A percentile compares a stretch with the other conserved stretches of the same genome.
phyloP scores from a whole-genome alignment of 2,113 vertebrate genomes.

The Labeo catla region DNA sequence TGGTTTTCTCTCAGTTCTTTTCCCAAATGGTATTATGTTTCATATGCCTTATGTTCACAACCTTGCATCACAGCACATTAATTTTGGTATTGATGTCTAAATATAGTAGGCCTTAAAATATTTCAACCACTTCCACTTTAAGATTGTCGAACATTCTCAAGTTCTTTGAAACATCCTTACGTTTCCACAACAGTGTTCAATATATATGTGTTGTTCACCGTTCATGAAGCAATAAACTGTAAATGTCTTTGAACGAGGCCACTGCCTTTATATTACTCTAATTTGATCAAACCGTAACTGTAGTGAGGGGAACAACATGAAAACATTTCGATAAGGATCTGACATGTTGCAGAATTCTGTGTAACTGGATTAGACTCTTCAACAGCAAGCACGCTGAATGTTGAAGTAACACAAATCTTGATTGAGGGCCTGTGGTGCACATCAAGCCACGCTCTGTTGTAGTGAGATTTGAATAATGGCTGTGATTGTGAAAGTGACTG shows the following conservation, averaged over 20 bases:
- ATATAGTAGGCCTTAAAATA: not conserved
- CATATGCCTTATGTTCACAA: constrained; percentile 2
- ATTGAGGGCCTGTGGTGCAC: constrained; percentile 28
- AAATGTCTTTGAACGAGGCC: not conserved
- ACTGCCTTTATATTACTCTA: not conserved
- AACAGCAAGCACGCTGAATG: constrained; percentile 12
- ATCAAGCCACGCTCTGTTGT: not conserved
- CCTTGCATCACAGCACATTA: constrained; percentile 25
- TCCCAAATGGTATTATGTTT: not conserved
- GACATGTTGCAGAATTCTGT: constrained; percentile 10
- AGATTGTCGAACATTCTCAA: constrained; percentile 14
- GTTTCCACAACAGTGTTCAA: not conserved
- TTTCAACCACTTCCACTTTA: not conserved
- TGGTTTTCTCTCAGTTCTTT: constrained; percentile 20
- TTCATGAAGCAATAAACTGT: not conserved
- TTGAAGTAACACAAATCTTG: constrained; percentile 27
- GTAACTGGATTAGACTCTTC: not conserved
- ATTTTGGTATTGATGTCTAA: not conserved
- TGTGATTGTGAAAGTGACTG: constrained; percentile 34
- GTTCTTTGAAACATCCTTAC: not conserved
- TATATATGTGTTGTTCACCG: not conserved
- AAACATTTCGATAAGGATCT: not conserved
- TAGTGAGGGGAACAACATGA: not conserved
- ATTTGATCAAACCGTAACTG: not conserved
- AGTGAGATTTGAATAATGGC: constrained; percentile 35